A percentile compares a stretch with the other conserved stretches of the same genome.
Evolutionary conservation across 1,140 invertebrate species (phyloP).

Genomic region (Listronotus oregonensis): DNA sequence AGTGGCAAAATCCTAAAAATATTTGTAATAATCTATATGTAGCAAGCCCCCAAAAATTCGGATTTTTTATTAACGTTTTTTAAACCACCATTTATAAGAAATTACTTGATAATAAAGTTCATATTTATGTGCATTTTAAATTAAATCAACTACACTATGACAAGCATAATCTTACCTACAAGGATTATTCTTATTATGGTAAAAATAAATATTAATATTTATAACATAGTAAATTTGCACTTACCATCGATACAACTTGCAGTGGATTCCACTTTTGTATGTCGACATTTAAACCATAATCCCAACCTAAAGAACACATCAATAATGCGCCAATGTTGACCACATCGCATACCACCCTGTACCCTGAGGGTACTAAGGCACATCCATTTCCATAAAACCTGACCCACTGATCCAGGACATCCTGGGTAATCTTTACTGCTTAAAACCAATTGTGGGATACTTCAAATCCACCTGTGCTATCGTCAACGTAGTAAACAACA

Average conservation of each 20-base stretch:
- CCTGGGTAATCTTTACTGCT: conserved; percentile 92
- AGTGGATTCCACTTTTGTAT: conserved; percentile 73
- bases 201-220: no score
- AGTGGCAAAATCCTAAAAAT: conserved; percentile 89
- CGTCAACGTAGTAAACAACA: conserved; percentile 90
- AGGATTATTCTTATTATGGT: no score
- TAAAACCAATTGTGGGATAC: conserved; percentile 80
- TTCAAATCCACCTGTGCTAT: conserved; percentile 87
- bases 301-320: conserved; percentile 90
- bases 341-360: conserved; percentile 88
- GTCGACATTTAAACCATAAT: conserved; percentile 80
- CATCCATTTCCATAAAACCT: conserved; percentile 93
- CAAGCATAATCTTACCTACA: no score
- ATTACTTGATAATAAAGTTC: no score
- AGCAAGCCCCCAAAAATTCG: no score
- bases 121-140: no score
- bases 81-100: no score
- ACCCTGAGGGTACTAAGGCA: conserved; percentile 90
- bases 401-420: conserved; percentile 74
- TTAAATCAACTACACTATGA: no score
- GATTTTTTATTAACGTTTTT: no score
- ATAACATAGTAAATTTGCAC: conserved; percentile 32
- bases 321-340: conserved; percentile 97
- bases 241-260: conserved; percentile 70
- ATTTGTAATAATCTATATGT: no score